Percentiles rank a stretch among this genome's conserved stretches.
Evolutionary conservation across 2,113 vertebrate species (phyloP).

Genomic region (Myotis yumanensis): DNA sequence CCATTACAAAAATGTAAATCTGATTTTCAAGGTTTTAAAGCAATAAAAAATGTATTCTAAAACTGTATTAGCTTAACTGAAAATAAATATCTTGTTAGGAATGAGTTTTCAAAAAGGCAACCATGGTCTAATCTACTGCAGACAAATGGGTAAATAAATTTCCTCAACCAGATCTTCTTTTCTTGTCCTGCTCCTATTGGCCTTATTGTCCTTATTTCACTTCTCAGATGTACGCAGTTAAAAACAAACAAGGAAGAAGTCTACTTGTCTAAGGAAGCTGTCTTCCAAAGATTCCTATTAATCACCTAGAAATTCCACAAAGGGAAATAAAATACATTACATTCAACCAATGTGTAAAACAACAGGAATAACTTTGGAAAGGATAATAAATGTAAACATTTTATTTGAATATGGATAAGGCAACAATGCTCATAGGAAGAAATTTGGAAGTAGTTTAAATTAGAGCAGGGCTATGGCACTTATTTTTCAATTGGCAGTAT

Average conservation of each 20-base stretch:
- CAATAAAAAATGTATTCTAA: not conserved
- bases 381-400: slow-evolving; percentile 15
- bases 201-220: not conserved
- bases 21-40: slow-evolving; percentile 1
- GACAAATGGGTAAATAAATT: not conserved
- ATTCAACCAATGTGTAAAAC: not conserved
- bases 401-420: not conserved
- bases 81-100: slow-evolving; percentile 25
- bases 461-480: not conserved
- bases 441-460: slow-evolving; percentile 13
- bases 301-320: not conserved
- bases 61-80: not conserved
- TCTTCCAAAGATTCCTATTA: not conserved
- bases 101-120: not conserved
- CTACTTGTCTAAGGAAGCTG: not conserved
- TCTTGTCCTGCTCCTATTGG: not conserved
- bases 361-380: not conserved
- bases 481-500: slow-evolving; percentile 31
- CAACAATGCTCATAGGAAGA: not conserved
- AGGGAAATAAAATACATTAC: not conserved
- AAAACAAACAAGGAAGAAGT: not conserved
- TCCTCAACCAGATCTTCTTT: not conserved
- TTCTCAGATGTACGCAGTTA: not conserved
- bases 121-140: not conserved
- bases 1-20: not conserved